Conservation (phyloP, 2,113 vertebrate genomes). For the Glaucomys volans region DNA sequence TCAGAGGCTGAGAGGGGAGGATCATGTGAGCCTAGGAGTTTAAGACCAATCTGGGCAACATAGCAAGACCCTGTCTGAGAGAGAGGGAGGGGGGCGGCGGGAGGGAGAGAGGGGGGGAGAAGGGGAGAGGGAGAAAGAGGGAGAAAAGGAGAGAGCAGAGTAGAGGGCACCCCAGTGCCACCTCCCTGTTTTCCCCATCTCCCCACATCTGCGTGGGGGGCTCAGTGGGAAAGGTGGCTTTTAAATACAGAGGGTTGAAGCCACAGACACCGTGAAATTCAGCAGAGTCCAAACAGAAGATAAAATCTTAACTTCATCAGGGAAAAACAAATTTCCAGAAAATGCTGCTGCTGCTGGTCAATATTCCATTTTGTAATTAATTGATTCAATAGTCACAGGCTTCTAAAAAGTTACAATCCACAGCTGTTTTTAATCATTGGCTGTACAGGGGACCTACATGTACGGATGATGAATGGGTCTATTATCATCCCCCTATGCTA, state of each 20-base stretch:
- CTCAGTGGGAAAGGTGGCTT: too few species aligned
- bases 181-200: too few species aligned
- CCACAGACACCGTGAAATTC: too few species aligned
- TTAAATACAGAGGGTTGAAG: too few species aligned
- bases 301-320: too few species aligned
- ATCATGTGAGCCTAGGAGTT: not conserved
- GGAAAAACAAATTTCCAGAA: too few species aligned
- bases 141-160: not conserved
- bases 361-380: slow-evolving; percentile 24
- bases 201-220: too few species aligned
- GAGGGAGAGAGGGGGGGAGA: not conserved
- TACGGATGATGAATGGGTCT: not conserved
- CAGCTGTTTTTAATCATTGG: not conserved
- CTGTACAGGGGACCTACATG: not conserved
- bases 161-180: too few species aligned
- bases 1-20: not conserved
- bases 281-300: too few species aligned
- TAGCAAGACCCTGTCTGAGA: not conserved
- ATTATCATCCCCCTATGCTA: not conserved
- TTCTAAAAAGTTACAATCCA: slow-evolving; percentile 20
- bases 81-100: too few species aligned
- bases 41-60: not conserved
- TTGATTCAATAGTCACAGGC: not conserved
- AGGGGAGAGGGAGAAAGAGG: too few species aligned
- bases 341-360: too few species aligned